Percentiles rank a stretch among this genome's conserved stretches.
These are phyloP conservation scores for Drosophila pruinosa DNA, from an alignment of 1,140 invertebrate species.

Conservation along the genomic window DNA sequence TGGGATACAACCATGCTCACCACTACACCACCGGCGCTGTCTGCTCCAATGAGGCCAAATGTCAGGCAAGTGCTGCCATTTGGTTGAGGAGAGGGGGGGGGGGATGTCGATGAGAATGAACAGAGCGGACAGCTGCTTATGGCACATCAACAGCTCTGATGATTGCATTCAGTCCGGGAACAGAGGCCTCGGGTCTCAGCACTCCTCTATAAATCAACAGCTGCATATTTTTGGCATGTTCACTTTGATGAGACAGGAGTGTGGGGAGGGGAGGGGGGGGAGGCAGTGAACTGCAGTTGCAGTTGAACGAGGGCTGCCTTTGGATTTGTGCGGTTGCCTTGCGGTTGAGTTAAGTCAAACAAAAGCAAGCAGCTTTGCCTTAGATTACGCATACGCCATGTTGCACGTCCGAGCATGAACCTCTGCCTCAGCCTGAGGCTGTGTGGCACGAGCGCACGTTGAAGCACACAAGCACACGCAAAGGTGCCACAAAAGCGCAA, in stretches of 20 bases:
- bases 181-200: constrained; percentile 46
- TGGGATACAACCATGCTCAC: constrained; percentile 95
- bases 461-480: constrained; percentile 15
- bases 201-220: constrained; percentile 71
- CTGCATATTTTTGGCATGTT: constrained; percentile 45
- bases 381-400: constrained; percentile 73
- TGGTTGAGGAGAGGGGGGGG: neutral
- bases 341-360: constrained; percentile 76
- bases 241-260: neutral
- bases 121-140: constrained; percentile 42
- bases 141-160: constrained; percentile 47
- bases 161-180: constrained; percentile 44
- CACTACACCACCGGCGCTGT: constrained; percentile 90
- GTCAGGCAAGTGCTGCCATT: neutral
- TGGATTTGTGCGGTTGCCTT: constrained; percentile 32
- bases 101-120: neutral
- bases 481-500: constrained; percentile 42
- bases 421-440: too few species aligned
- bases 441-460: neutral
- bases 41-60: neutral
- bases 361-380: constrained; percentile 57
- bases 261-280: neutral
- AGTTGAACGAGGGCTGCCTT: neutral
- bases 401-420: constrained; percentile 30
- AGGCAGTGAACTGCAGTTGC: neutral